Percentiles rank a stretch among this genome's conserved stretches.
phyloP scores from a whole-genome alignment of 2,888 invertebrate genomes.

The Ectobius pallidus region DNA sequence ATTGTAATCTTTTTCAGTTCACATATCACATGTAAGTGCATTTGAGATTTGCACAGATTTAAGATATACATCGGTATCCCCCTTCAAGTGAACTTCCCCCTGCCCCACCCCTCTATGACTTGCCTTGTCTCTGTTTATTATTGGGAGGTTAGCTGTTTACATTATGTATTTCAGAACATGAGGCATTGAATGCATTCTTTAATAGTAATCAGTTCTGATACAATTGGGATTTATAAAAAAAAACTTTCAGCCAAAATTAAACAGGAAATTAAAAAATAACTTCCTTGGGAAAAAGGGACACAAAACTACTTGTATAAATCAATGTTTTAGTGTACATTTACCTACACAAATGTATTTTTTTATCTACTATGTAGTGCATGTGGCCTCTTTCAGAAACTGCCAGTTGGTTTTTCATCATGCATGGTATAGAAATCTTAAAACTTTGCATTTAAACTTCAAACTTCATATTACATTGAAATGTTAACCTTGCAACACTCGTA shows the following conservation, averaged over 20 bases:
- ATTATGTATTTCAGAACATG: too few relatives aligned
- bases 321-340: constrained; percentile 24
- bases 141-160: neutral
- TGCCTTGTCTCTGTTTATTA: neutral
- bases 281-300: neutral
- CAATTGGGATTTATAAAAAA: too few relatives aligned
- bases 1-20: constrained; percentile 11
- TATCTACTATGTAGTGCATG: constrained; percentile 19
- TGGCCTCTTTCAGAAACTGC: constrained; percentile 4
- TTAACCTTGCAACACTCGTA: too few relatives aligned
- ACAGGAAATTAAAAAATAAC: neutral
- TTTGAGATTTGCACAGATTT: constrained; percentile 16
- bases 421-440: neutral
- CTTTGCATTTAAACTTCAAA: neutral
- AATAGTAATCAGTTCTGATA: too few relatives aligned
- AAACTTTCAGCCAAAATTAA: constrained; percentile 10
- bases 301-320: constrained; percentile 12
- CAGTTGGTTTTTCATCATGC: neutral
- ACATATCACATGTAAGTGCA: constrained; percentile 19
- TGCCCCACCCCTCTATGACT: constrained; percentile 11
- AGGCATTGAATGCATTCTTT: too few relatives aligned
- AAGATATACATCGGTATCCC: neutral
- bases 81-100: neutral
- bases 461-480: too few relatives aligned
- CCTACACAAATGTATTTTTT: constrained; percentile 19